These are phyloP conservation scores for Cydia splendana DNA, from an alignment of 1,140 invertebrate genomes.

Conservation along the genomic window DNA sequence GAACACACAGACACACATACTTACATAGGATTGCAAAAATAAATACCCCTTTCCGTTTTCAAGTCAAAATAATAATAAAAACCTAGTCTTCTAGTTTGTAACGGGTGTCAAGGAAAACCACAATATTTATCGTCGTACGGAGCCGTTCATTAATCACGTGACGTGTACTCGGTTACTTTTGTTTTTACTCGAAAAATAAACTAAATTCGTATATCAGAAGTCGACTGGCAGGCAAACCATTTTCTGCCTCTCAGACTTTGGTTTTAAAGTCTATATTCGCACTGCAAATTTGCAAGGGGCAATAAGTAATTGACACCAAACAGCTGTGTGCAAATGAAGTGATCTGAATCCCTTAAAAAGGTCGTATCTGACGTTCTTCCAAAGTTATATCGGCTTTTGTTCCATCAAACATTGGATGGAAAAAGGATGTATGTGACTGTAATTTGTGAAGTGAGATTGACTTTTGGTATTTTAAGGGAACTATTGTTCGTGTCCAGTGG, in stretches of 20 bases:
- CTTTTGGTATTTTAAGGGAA: background rate
- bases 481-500: background rate
- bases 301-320: background rate
- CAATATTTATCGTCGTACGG: background rate
- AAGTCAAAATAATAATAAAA: no score
- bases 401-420: background rate
- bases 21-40: no score
- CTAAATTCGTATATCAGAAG: background rate
- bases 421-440: background rate
- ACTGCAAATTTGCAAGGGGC: background rate
- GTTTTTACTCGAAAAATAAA: background rate
- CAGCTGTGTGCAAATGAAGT: constrained; percentile 25
- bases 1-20: no score
- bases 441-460: background rate
- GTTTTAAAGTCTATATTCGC: background rate
- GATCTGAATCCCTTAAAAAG: constrained; percentile 3
- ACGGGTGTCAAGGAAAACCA: background rate
- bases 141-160: constrained; percentile 13
- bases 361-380: background rate
- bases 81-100: background rate
- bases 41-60: no score
- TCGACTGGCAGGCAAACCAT: background rate
- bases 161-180: background rate
- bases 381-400: background rate
- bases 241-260: background rate